These are phyloP conservation scores for Bicyclus anynana DNA, from an alignment of 1,140 invertebrate genomes.

Conservation along the genomic window DNA sequence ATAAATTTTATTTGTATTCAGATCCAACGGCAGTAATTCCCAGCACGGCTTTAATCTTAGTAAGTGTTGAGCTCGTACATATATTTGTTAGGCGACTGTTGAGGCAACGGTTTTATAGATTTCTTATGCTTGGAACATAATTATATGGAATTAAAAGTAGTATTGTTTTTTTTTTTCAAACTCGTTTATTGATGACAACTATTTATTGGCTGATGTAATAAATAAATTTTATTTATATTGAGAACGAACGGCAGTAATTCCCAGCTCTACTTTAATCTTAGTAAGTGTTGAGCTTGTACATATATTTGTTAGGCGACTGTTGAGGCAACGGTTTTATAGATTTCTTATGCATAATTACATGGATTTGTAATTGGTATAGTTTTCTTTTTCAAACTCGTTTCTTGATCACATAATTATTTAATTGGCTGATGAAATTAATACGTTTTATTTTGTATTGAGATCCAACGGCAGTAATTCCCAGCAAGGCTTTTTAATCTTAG, in stretches of 20 bases:
- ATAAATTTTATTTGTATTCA: no score
- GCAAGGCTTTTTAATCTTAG: not conserved
- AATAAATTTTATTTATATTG: no score
- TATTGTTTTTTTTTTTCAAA: no score
- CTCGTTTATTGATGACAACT: no score
- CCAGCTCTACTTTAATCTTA: not conserved
- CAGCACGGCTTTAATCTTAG: not conserved
- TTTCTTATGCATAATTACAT: no score
- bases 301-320: not conserved
- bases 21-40: slow-evolving; percentile 2
- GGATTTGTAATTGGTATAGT: no score
- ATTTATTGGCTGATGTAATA: no score
- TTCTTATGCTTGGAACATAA: no score
- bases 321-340: not conserved
- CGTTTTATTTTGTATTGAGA: not conserved
- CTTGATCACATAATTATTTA: no score
- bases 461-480: slow-evolving; percentile 2
- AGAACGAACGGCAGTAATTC: slow-evolving; percentile 4
- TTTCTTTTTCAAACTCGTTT: no score
- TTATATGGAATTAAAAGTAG: no score
- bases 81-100: not conserved
- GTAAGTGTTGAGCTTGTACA: not conserved
- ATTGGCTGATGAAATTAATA: no score
- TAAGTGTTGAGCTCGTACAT: not conserved
- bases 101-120: not conserved